Conservation (phyloP, 2,113 vertebrate species). For the Atractosteus spatula region DNA sequence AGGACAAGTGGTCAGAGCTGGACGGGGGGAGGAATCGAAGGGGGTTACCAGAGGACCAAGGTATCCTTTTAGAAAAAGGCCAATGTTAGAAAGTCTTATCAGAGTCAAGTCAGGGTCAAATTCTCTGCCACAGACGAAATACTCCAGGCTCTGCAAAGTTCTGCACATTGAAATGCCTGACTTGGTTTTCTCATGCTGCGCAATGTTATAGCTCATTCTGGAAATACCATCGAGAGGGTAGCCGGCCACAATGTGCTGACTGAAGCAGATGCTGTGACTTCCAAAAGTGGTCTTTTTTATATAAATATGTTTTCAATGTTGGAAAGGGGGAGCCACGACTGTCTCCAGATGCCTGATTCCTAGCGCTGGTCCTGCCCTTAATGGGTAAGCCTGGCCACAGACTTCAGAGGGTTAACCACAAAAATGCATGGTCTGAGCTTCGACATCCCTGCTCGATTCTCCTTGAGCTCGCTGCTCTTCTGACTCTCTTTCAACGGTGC, state of each 20-base stretch:
- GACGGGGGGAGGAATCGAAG: constrained; percentile 31
- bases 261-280: constrained; percentile 47
- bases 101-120: no score
- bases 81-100: constrained; percentile 26
- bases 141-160: no score
- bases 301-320: constrained; percentile 26
- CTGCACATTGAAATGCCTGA: no score
- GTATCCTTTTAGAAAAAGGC: no score
- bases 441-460: constrained; percentile 62
- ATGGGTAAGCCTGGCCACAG: constrained; percentile 23
- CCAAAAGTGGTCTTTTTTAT: constrained; percentile 27
- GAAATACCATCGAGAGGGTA: constrained; percentile 41
- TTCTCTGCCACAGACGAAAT: no score
- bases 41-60: no score
- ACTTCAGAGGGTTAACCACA: constrained; percentile 59
- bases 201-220: constrained; percentile 43
- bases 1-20: constrained; percentile 51
- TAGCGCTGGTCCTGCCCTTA: constrained; percentile 23
- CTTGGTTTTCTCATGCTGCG: no score
- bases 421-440: constrained; percentile 66
- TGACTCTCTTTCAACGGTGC: no score
- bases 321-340: constrained; percentile 25
- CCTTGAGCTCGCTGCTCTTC: constrained; percentile 24
- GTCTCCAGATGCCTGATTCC: constrained; percentile 25
- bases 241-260: constrained; percentile 55